Evolutionary conservation across 2,888 invertebrate species (phyloP).

Genomic region (Magallana nippona): DNA sequence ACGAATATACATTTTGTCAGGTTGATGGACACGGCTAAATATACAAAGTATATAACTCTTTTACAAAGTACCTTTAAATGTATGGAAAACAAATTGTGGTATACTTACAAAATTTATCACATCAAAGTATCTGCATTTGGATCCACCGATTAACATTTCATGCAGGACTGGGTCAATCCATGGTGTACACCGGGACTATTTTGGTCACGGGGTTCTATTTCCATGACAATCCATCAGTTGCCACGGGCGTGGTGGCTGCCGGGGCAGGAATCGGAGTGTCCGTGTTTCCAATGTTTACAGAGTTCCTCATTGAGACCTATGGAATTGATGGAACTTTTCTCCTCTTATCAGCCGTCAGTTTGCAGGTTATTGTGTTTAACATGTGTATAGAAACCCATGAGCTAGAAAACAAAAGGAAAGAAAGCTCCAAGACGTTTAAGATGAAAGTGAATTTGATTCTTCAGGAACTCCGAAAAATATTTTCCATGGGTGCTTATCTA

Average conservation of each 20-base stretch:
- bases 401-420: slow-evolving; percentile 43
- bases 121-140: background rate
- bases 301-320: slow-evolving; percentile 47
- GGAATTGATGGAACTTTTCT: slow-evolving; percentile 56
- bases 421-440: background rate
- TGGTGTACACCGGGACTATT: slow-evolving; percentile 50
- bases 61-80: too few species aligned
- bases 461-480: background rate
- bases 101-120: too few species aligned
- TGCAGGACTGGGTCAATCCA: slow-evolving; percentile 59
- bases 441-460: background rate
- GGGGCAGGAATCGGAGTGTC: slow-evolving; percentile 58
- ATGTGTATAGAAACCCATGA: slow-evolving; percentile 54
- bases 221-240: slow-evolving; percentile 37
- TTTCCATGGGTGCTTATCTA: background rate
- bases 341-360: slow-evolving; percentile 50
- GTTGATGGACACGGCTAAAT: too few species aligned
- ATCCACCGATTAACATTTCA: background rate
- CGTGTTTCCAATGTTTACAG: slow-evolving; percentile 54
- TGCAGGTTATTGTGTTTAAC: slow-evolving; percentile 55
- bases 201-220: slow-evolving; percentile 59
- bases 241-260: slow-evolving; percentile 42
- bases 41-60: too few species aligned
- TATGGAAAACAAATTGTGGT: too few species aligned
- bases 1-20: too few species aligned